Base-by-base conservation (phyloP, 2,888 invertebrate genomes). In the Amiota minor region DNA sequence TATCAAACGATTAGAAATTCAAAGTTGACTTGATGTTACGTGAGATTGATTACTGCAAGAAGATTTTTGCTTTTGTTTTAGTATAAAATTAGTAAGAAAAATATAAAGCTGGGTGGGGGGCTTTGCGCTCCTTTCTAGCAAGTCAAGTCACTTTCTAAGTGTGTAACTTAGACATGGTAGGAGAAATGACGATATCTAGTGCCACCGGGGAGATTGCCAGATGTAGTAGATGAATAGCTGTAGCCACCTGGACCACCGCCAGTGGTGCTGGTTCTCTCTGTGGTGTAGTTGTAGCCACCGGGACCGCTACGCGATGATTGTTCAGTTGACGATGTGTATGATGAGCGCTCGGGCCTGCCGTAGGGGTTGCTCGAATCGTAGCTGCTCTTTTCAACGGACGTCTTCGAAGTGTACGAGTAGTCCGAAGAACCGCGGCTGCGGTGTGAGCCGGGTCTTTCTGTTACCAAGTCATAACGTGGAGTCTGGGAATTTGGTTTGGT, bases 391-490 rank as follows among this genome's bases (percentile, higher is more conserved):
- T 92, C 91, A 82, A 92, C 91, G 81, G 89, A 89, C 89, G 94
- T 93, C 89, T 92, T 91, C 92, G 95, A 95, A 81, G 95, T 93
- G 92, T 95, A 96, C 84, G 95, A 95, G 92, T 96, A 96, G 91
- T 95, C 95, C 91, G 95, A 92, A 90, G 95, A 95, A 83, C 94
- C 93, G 89, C 93, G 92, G 74, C 93, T 92, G 84, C 92, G 92
- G 87, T 92, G 91, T 74, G 86, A 82, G 86, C 93, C 92, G 77
- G 93, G 93, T 85, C 94, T 92, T 89, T 95, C 95, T 90, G 93
- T 93, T 90, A 95, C 94, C 91, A 95, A 93, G 92, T 95, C 95
- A 92, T 95, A 94, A 90, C 96, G 94, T 87, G 96, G 95, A 91
- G 94, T 96, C 96, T 96, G 93, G 91, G 93, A 92, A 92, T 82